Conservation (phyloP, 2,888 invertebrate species). For the Ctena decussata region DNA sequence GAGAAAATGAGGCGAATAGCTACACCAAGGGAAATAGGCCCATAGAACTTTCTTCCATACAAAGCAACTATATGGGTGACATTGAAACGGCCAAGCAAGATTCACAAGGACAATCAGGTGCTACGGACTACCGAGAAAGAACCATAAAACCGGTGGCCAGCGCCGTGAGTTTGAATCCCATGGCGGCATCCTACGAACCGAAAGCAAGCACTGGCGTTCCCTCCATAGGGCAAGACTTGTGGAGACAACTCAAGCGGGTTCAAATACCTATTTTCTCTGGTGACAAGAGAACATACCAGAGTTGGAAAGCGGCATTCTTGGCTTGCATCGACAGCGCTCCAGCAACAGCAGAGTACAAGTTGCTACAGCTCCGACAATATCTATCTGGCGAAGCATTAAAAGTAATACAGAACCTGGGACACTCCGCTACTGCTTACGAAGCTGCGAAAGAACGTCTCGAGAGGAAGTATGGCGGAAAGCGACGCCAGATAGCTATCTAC, state of each 20-base stretch:
- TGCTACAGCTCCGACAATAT: slow-evolving; percentile 23
- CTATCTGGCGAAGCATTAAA: too few relatives aligned
- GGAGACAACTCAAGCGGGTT: slow-evolving; percentile 22
- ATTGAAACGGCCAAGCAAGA: neutral
- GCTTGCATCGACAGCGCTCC: slow-evolving; percentile 16
- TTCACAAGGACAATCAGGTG: neutral
- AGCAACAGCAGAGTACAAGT: slow-evolving; percentile 22
- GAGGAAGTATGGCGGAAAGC: slow-evolving; percentile 22
- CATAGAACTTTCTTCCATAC: neutral
- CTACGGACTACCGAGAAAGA: neutral
- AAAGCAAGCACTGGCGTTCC: neutral
- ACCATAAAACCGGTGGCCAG: neutral
- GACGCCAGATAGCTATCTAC: slow-evolving; percentile 8
- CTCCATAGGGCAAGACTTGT: slow-evolving; percentile 13
- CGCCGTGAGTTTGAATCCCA: neutral
- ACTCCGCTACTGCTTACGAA: slow-evolving; percentile 14
- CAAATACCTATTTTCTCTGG: slow-evolving; percentile 28
- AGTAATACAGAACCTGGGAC: slow-evolving; percentile 34
- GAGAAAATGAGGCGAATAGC: neutral
- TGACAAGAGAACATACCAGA: neutral
- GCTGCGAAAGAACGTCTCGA: slow-evolving; percentile 30
- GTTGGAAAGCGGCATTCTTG: slow-evolving; percentile 14
- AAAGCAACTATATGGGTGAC: neutral
- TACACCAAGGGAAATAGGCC: neutral
- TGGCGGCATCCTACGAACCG: neutral